phyloP scores from a whole-genome alignment of 2,888 invertebrate genomes.

The Tricholauxania praeusta region DNA sequence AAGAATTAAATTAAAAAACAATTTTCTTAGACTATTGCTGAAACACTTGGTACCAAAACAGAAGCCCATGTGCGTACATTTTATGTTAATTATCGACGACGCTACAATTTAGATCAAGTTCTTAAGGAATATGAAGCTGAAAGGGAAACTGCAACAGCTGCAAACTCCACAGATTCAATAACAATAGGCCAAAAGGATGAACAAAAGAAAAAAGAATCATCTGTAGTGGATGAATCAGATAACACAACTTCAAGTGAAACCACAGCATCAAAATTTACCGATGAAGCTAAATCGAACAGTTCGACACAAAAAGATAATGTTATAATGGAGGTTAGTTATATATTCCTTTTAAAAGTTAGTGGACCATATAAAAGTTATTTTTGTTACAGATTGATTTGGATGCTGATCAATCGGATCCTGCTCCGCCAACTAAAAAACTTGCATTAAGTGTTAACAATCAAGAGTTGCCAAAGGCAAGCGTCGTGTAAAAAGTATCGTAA shows the following conservation, averaged over 20 bases:
- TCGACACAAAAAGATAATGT: constrained; percentile 48
- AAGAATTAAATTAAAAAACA: constrained; percentile 67
- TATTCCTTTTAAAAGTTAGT: not conserved
- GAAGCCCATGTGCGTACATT: constrained; percentile 93
- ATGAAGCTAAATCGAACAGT: constrained; percentile 45
- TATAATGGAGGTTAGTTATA: constrained; percentile 56
- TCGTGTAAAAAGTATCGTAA: constrained; percentile 39
- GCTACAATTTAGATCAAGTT: constrained; percentile 88
- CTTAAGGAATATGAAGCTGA: constrained; percentile 88
- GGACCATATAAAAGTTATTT: not conserved
- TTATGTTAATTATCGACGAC: constrained; percentile 90
- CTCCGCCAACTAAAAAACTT: constrained; percentile 52
- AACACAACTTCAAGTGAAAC: constrained; percentile 56
- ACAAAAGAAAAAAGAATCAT: constrained; percentile 37
- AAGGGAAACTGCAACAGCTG: constrained; percentile 48
- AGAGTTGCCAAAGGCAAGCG: constrained; percentile 47
- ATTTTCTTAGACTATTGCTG: constrained; percentile 92
- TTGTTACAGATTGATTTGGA: constrained; percentile 56
- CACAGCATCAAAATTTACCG: constrained; percentile 47
- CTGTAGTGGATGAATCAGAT: constrained; percentile 65
- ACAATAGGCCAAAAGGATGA: constrained; percentile 32
- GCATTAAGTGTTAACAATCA: constrained; percentile 47
- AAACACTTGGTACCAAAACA: constrained; percentile 94
- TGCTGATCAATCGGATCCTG: constrained; percentile 52
- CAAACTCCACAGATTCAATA: constrained; percentile 29